Percentiles rank a stretch among this genome's conserved stretches.
Evolutionary conservation across 64 coral and sea anemone species (phyloP).

Genomic region (Montipora cactus): DNA sequence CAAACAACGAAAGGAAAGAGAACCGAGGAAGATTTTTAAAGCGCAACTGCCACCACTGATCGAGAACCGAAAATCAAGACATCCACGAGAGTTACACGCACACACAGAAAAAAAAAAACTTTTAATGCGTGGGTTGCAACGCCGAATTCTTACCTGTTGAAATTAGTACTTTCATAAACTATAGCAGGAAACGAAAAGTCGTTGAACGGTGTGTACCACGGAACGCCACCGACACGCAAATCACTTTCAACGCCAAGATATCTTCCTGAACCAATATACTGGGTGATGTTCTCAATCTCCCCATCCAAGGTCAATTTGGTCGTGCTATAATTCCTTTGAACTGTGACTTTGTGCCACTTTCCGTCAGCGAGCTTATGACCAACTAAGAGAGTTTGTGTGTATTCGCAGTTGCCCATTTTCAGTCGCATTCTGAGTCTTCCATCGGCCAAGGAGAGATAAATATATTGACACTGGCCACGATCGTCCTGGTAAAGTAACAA

Average conservation of each 20-base stretch:
- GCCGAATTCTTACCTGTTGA: constrained; percentile 48
- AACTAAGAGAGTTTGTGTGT: constrained; percentile 59
- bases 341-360: constrained; percentile 77
- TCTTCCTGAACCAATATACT: not conserved
- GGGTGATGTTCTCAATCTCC: constrained; percentile 3
- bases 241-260: constrained; percentile 34
- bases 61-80: not conserved
- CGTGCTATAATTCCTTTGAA: constrained; percentile 34
- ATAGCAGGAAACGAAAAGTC: constrained; percentile 66
- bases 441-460: constrained; percentile 81
- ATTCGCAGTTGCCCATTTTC: constrained; percentile 68
- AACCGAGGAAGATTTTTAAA: not conserved
- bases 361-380: constrained; percentile 70
- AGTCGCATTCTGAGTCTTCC: constrained; percentile 79
- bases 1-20: too few relatives aligned
- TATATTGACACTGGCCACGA: constrained; percentile 69
- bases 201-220: constrained; percentile 34
- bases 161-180: constrained; percentile 43
- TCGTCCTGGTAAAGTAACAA: constrained; percentile 89
- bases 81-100: too few relatives aligned
- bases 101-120: too few relatives aligned
- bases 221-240: constrained; percentile 55
- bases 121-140: not conserved
- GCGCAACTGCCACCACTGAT: not conserved
- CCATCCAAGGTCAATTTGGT: constrained; percentile 73